phyloP scores from a whole-genome alignment of 2,113 vertebrate species.

The Ictalurus furcatus region DNA sequence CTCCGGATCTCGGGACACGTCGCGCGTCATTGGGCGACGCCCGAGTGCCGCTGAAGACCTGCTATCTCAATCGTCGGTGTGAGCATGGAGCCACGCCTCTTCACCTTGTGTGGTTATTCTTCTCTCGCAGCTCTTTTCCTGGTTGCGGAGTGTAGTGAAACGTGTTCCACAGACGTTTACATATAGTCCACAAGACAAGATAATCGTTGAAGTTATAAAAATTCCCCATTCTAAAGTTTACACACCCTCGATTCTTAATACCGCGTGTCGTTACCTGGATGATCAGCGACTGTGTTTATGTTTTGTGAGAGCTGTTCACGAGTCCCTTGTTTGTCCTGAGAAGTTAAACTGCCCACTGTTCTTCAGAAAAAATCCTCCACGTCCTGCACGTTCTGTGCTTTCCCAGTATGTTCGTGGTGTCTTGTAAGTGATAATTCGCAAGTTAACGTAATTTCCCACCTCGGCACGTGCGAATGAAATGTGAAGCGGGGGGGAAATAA shows the following conservation, averaged over 20 bases:
- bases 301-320: too few species aligned
- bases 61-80: neutral
- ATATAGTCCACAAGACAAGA: too few species aligned
- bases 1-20: neutral
- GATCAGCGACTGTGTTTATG: too few species aligned
- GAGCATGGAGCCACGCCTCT: conserved; percentile 13
- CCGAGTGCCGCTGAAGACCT: neutral
- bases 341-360: too few species aligned
- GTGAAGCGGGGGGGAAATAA: too few species aligned
- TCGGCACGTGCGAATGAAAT: neutral
- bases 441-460: neutral
- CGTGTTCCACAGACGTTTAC: neutral
- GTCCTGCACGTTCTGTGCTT: too few species aligned
- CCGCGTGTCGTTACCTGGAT: too few species aligned
- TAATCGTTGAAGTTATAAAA: too few species aligned
- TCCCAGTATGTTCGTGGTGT: neutral
- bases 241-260: too few species aligned
- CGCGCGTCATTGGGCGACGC: neutral
- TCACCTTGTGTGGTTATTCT: conserved; percentile 13
- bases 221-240: too few species aligned
- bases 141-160: conserved; percentile 9
- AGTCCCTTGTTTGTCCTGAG: too few species aligned
- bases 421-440: neutral
- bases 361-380: too few species aligned
- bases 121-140: neutral